Evolutionary conservation across 1,140 invertebrate genomes (phyloP), one percentile per base, ranked within the genome.

Genomic region (Caenorhabditis inopinata): DNA sequence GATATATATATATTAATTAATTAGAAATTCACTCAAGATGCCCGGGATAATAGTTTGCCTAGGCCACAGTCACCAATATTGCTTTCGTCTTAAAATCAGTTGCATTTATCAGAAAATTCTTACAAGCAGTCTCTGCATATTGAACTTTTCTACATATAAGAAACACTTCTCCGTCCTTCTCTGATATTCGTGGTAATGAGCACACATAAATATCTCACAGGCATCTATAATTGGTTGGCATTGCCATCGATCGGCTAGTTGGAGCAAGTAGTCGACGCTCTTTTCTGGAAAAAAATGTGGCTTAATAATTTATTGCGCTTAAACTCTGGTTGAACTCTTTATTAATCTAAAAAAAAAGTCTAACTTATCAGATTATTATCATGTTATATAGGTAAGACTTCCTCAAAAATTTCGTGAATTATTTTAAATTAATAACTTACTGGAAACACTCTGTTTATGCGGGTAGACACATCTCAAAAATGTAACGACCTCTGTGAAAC

Each of bases 191-290:
- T 68, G 58, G 12, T 68, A 68, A 9, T 68, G 58, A 6, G 58
- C 58, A 68, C 58, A 68, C 58, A 68, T 68, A 32, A 68, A 68
- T 32, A 68, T 68, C 32, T 68, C 58, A 38, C 58, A 68, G 2
- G 58, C 29, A 38, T 68, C 58, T 5, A 68, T 32, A 0, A 68
- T 38, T 16, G 58, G 32, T 68, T 68, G 58, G 21, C 29, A 38
- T 27, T 68, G 58, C 18, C 38, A 68, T 21, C 58, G 58, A 68
- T 68, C 58, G 2, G 58, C 58, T 6, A 68, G 32, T 42, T 68
- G 58, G 58, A 68, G 58, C 14, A 68, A 32, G 32, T 21, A 68
- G 32, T 68, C 58, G 16, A 68, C n/a, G 9, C 25, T 32, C 23
- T 68, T 68, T 42, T 68, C 58, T 68, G 58, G 12, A 58, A 58